Evolutionary conservation across 2,797 vertebrate species (phyloP).

Genomic region (Bufotes viridis): DNA sequence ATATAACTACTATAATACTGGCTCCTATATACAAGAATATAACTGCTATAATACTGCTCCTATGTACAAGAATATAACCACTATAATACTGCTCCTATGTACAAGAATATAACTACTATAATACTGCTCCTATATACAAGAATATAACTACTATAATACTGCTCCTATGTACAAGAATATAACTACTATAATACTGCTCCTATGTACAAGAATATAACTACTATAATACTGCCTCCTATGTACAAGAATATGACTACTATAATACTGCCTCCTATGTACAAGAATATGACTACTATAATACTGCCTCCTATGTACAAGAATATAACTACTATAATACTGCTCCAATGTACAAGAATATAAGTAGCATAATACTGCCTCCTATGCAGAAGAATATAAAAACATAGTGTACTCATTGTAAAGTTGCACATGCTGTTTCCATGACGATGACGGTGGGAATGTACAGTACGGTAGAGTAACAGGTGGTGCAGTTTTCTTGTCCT

Average conservation of each 20-base stretch:
- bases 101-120: no score
- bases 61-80: conserved; percentile 1
- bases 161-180: background rate
- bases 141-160: no score
- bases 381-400: no score
- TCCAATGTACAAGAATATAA: background rate
- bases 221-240: background rate
- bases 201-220: background rate
- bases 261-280: conserved; percentile 3
- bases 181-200: background rate
- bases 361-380: background rate
- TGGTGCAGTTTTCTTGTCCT: background rate
- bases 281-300: conserved; percentile 7
- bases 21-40: background rate
- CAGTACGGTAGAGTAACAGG: background rate
- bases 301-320: background rate
- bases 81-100: background rate
- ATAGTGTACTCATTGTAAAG: no score
- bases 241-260: conserved; percentile 7
- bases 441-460: background rate
- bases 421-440: no score
- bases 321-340: conserved; percentile 13
- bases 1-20: background rate
- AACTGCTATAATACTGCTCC: conserved; percentile 4
- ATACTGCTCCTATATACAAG: no score